Conservation (phyloP, 1,140 invertebrate genomes). For the Drosophila pseudoananassae region DNA sequence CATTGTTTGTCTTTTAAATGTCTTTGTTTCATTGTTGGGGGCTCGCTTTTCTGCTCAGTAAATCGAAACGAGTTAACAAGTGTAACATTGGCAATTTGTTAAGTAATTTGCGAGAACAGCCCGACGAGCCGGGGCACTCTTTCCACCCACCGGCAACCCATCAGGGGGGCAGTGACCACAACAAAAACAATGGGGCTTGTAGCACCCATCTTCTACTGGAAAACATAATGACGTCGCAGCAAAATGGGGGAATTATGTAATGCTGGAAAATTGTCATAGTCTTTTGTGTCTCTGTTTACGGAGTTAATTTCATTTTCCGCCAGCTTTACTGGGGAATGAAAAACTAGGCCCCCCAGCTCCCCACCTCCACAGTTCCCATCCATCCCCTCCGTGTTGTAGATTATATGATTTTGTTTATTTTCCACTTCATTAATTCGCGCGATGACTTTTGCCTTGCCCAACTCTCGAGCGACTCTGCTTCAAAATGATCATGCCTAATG, state of each 20-base stretch:
- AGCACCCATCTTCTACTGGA: conserved; percentile 3
- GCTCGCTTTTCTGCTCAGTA: conserved; percentile 58
- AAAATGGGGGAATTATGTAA: conserved; percentile 53
- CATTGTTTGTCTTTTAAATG: conserved; percentile 21
- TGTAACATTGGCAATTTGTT: conserved; percentile 79
- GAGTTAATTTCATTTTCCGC: conserved; percentile 71
- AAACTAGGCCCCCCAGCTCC: conserved; percentile 6
- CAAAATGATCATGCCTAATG: conserved; percentile 31
- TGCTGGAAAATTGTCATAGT: conserved; percentile 62
- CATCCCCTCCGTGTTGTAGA: conserved; percentile 12
- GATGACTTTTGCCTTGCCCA: conserved; percentile 55
- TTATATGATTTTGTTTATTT: conserved; percentile 74
- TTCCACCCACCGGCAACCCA: conserved; percentile 15
- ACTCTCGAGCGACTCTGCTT: conserved; percentile 7
- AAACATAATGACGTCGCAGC: conserved; percentile 16
- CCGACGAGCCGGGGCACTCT: conserved; percentile 1
- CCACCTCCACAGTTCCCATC: not conserved
- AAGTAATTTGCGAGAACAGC: conserved; percentile 69
- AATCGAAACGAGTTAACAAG: conserved; percentile 72
- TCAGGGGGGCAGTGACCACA: conserved; percentile 51
- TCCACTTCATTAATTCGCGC: conserved; percentile 76
- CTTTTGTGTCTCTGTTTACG: conserved; percentile 28
- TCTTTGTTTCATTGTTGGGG: conserved; percentile 22
- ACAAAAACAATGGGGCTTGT: conserved; percentile 18
- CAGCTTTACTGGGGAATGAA: conserved; percentile 22